Base-by-base conservation (phyloP, 2,888 invertebrate genomes). In the Podabrus alpinus region DNA sequence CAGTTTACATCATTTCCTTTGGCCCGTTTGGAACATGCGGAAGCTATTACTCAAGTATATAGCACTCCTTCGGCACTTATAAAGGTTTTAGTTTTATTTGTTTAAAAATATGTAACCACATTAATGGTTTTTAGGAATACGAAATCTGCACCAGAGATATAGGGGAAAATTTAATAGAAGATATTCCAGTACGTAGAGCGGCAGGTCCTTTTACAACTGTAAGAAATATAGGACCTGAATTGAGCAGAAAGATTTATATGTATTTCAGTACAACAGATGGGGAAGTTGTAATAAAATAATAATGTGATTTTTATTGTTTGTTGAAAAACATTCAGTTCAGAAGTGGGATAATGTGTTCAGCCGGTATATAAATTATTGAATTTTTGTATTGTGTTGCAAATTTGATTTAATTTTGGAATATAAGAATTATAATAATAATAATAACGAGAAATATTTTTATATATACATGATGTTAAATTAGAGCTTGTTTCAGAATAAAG, bases 1-100 rank as follows among this genome's bases (percentile, higher is more conserved):
- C 95, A 96, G 87, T 85, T 98, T 19, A 93, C 94, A 15, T 92
- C 94, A 79, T 91, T 97, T 83, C 94, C 94, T 1, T 87, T 91
- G 76, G 93, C 94, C 3, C 93, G 94, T 9, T 87, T 95, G 15
- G 97, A 97, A 86, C 92, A 91, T 2, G 93, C 97, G 0, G 93
- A 96, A 81, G 92, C 97, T 0, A 90, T 98, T 70, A 90, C 92
- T 16, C 87, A 90, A 0, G 85, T 89, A 29, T 97, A 94, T 86
- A 90, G 92, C 3, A 92, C 94, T 15, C 95, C 96, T 0, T 84
- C 88, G 1, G 86, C 87, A 7, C 86, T 97, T 21, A 88, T 92
- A 73, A 86, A 93, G 88, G 95, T 94, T 87, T 69, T 29, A 13
- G 4, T 67, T 60, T 17, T 66, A 61, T 70, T 24, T 74, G 10